Base-by-base conservation (phyloP, 2,113 vertebrate genomes). In the Catharus minimus region DNA sequence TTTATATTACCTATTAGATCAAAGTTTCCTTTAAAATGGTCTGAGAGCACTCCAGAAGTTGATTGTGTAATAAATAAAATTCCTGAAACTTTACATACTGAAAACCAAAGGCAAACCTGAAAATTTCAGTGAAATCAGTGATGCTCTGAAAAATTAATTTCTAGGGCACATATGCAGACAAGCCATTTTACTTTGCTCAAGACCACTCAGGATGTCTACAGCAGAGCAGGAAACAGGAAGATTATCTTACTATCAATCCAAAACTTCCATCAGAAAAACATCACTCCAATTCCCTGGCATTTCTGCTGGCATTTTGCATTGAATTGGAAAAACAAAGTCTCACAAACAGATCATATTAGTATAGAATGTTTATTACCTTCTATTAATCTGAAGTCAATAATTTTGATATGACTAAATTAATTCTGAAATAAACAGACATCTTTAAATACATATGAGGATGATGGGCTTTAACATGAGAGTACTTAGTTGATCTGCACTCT, bases 311-410 rank as follows among this genome's bases (percentile, higher is more conserved):
- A 79, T 88, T 46, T 38, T 19, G 8, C 20, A 23, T n/a, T 66
- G 30, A 91, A 83, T 53, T 74, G 53, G 50, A 41, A 82, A 95
- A 97, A 96, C 47, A 36, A 49, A 96, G 47, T 85, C 74, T 93
- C 85, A 91, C 38, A 90, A 93, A 72, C 24, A 58, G 79, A 82
- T 57, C 30, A 30, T 72, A 74, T 94, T 92, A 92, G 67, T 95
- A 81, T 92, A 88, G 57, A 94, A 33, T 84, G 91, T 98, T 98
- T 98, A 98, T 98, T 98, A 96, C 43, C 68, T 86, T 88, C 56
- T 91, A 74, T 94, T 94, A 90, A 96, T 91, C 93, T 95, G 89
- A 93, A 89, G 93, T 95, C 84, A 95, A 50, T 81, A 7, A 78
- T 68, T 94, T 94, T 85, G 57, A 95, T 88, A 94, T 80, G 94